phyloP scores from a whole-genome alignment of 2,888 invertebrate genomes.

The Fragum whitleyi region DNA sequence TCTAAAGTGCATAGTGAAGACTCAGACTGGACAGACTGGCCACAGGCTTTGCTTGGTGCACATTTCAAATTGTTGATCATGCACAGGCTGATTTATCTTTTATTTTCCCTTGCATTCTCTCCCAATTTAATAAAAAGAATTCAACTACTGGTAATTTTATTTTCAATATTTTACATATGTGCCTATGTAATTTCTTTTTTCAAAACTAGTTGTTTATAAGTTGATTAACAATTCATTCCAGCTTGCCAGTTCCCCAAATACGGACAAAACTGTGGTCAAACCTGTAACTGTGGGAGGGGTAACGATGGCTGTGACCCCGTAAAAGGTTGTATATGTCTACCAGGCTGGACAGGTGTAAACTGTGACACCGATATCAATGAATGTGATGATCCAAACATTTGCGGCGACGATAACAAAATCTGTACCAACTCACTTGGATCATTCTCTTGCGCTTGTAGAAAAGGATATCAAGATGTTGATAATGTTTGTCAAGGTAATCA shows the following conservation, averaged over 20 bases:
- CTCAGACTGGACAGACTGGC: too few relatives aligned
- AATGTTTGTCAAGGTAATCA: slow-evolving; percentile 56
- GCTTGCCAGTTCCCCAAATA: slow-evolving; percentile 54
- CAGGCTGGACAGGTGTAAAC: slow-evolving; percentile 58
- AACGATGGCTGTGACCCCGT: slow-evolving; percentile 53
- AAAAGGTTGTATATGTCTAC: slow-evolving; percentile 56
- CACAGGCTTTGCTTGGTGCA: too few relatives aligned
- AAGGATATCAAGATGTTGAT: slow-evolving; percentile 42
- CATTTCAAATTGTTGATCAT: too few relatives aligned
- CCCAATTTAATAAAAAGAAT: not conserved
- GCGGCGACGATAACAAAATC: slow-evolving; percentile 47
- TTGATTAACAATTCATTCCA: slow-evolving; percentile 7
- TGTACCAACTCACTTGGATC: slow-evolving; percentile 67
- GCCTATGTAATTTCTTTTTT: not conserved
- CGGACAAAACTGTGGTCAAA: slow-evolving; percentile 43
- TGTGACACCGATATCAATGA: slow-evolving; percentile 62
- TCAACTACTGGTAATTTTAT: too few relatives aligned
- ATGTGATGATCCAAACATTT: slow-evolving; percentile 47
- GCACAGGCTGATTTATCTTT: too few relatives aligned
- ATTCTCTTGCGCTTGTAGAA: slow-evolving; percentile 53
- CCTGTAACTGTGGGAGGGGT: slow-evolving; percentile 58
- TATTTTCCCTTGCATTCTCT: not conserved
- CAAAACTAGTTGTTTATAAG: not conserved
- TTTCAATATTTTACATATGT: too few relatives aligned
- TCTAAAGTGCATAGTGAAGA: too few relatives aligned